Percentiles rank a stretch among this genome's conserved stretches.
Evolutionary conservation across 2,797 vertebrate species (phyloP).

Genomic region (Darevskia nairensis): DNA sequence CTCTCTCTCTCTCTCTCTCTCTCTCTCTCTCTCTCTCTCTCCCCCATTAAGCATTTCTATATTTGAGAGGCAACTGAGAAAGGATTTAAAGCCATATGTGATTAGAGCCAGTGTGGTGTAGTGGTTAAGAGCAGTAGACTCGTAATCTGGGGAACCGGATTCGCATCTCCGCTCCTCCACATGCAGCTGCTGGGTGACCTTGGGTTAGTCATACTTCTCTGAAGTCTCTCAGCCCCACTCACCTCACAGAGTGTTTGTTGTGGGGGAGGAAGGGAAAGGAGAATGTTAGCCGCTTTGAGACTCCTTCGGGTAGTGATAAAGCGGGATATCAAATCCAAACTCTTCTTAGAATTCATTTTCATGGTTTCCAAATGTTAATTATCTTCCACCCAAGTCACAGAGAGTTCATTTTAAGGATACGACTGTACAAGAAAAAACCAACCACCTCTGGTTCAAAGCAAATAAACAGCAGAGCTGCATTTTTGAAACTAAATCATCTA

Average conservation of each 20-base stretch:
- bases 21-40: background rate
- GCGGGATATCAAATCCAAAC: too few relatives aligned
- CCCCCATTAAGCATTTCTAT: background rate
- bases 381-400: constrained; percentile 13
- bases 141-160: too few relatives aligned
- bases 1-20: background rate
- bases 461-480: constrained; percentile 12
- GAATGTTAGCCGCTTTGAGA: too few relatives aligned
- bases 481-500: constrained; percentile 41
- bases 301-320: too few relatives aligned
- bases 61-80: background rate
- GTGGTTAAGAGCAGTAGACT: too few relatives aligned
- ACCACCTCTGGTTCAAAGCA: constrained; percentile 35
- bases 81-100: constrained; percentile 19
- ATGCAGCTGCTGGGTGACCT: too few relatives aligned
- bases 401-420: constrained; percentile 18
- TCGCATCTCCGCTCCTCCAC: too few relatives aligned
- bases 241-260: too few relatives aligned
- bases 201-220: too few relatives aligned
- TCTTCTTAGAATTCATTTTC: background rate
- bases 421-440: constrained; percentile 43
- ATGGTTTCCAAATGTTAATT: constrained; percentile 40
- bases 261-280: too few relatives aligned
- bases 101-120: background rate
- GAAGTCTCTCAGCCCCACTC: too few relatives aligned